A percentile compares a stretch with the other conserved stretches of the same genome.
These are phyloP conservation scores for Cavia aperea DNA, from an alignment of 2,113 vertebrate genomes.

Conservation along the genomic window DNA sequence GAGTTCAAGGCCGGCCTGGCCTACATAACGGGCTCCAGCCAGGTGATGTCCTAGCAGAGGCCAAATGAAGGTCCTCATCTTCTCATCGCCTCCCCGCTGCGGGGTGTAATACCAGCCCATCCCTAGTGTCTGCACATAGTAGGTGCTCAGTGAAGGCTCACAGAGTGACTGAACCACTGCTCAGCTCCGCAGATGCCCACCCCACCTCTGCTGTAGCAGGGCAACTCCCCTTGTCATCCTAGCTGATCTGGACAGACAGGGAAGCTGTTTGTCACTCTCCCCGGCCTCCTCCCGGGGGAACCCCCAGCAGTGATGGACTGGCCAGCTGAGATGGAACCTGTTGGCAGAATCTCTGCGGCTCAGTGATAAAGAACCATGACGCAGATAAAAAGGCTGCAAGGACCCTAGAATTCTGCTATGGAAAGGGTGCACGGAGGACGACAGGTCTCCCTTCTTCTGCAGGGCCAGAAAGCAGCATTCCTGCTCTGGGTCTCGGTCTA, in stretches of 20 bases:
- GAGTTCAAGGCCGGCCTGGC: not conserved
- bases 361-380: not conserved
- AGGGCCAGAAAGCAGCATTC: not conserved
- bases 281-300: constrained; percentile 4
- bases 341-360: not conserved
- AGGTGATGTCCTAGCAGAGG: not conserved
- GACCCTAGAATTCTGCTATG: not conserved
- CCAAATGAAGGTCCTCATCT: not conserved
- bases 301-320: constrained; percentile 32
- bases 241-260: not conserved
- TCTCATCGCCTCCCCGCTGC: not conserved
- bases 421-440: not conserved
- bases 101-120: not conserved
- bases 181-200: not conserved
- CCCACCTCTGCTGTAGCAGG: not conserved
- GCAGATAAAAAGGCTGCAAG: not conserved
- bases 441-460: not conserved
- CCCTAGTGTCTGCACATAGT: not conserved
- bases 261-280: constrained; percentile 33
- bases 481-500: not conserved
- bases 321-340: not conserved
- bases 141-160: not conserved
- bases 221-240: not conserved
- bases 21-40: not conserved
- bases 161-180: not conserved